These are phyloP conservation scores for Drosophila demipolita DNA, from an alignment of 2,888 invertebrate species.

Conservation along the genomic window DNA sequence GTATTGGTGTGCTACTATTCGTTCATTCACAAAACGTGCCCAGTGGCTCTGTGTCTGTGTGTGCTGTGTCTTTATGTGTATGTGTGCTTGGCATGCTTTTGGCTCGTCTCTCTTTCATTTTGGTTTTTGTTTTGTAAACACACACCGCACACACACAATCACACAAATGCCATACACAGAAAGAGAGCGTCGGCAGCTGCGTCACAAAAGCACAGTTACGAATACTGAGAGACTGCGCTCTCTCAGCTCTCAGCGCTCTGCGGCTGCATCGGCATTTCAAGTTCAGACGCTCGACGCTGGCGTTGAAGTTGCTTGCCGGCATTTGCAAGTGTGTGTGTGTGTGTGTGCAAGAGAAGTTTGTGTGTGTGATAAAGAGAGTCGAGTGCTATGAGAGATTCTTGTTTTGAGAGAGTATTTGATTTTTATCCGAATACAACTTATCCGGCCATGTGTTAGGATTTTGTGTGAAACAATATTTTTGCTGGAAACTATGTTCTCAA, in stretches of 20 bases:
- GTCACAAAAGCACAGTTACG: slow-evolving; percentile 28
- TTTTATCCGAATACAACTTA: slow-evolving; percentile 58
- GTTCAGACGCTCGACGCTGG: slow-evolving; percentile 60
- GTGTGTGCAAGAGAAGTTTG: slow-evolving; percentile 20
- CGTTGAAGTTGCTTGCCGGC: slow-evolving; percentile 75
- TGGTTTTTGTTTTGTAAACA: slow-evolving; percentile 80
- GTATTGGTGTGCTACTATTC: slow-evolving; percentile 75
- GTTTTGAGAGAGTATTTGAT: slow-evolving; percentile 42
- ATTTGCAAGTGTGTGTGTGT: slow-evolving; percentile 46
- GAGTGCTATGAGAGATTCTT: slow-evolving; percentile 20
- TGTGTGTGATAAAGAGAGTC: slow-evolving; percentile 16
- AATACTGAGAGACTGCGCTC: slow-evolving; percentile 48
- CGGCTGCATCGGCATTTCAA: slow-evolving; percentile 78
- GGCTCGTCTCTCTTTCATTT: slow-evolving; percentile 61
- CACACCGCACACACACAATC: slow-evolving; percentile 51
- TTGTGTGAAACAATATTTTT: slow-evolving; percentile 28
- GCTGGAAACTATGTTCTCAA: not conserved
- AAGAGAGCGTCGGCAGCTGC: slow-evolving; percentile 64
- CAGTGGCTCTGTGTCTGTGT: slow-evolving; percentile 14
- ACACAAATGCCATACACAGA: slow-evolving; percentile 17
- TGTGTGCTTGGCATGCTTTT: slow-evolving; percentile 71
- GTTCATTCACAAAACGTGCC: slow-evolving; percentile 80
- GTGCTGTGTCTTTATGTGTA: slow-evolving; percentile 25
- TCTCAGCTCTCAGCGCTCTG: slow-evolving; percentile 31
- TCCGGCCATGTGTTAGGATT: slow-evolving; percentile 39